Percentiles rank a stretch among this genome's conserved stretches.
phyloP scores from a whole-genome alignment of 2,797 vertebrate species.

The Psittacula echo region DNA sequence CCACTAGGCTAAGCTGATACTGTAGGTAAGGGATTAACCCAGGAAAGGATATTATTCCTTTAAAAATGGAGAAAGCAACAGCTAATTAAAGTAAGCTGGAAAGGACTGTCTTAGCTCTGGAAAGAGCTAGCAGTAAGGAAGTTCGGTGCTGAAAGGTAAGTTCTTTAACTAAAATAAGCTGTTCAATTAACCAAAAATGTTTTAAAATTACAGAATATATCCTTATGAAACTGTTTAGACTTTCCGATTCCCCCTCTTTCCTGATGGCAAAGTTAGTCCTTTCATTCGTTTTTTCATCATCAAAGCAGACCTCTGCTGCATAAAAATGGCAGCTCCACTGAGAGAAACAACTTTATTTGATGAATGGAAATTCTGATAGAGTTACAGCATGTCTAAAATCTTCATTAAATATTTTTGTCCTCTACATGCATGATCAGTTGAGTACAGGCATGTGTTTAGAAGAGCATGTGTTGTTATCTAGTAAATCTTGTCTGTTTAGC shows the following conservation, averaged over 20 bases:
- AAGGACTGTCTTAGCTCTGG: not conserved
- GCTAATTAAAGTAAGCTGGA: slow-evolving; percentile 10
- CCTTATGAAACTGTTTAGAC: not conserved
- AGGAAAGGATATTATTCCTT: not conserved
- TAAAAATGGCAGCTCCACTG: not conserved
- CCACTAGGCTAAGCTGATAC: not conserved
- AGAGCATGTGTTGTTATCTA: not conserved
- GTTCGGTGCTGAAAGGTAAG: not conserved
- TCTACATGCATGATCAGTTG: not conserved
- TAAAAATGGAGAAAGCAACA: not conserved
- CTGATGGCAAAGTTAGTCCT: not conserved
- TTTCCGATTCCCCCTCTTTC: not conserved
- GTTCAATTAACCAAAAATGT: not conserved
- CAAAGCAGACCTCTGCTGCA: not conserved
- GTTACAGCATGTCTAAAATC: not conserved
- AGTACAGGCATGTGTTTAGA: not conserved
- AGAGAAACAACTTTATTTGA: not conserved
- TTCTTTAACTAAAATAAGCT: not conserved
- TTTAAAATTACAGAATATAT: not conserved
- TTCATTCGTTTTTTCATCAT: not conserved
- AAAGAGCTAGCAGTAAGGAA: not conserved
- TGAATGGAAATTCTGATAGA: not conserved
- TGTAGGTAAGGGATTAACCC: slow-evolving; percentile 16
- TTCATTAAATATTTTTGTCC: not conserved
- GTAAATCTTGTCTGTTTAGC: not conserved